phyloP scores from a whole-genome alignment of 2,113 vertebrate genomes.

The Epinephelus fuscoguttatus region DNA sequence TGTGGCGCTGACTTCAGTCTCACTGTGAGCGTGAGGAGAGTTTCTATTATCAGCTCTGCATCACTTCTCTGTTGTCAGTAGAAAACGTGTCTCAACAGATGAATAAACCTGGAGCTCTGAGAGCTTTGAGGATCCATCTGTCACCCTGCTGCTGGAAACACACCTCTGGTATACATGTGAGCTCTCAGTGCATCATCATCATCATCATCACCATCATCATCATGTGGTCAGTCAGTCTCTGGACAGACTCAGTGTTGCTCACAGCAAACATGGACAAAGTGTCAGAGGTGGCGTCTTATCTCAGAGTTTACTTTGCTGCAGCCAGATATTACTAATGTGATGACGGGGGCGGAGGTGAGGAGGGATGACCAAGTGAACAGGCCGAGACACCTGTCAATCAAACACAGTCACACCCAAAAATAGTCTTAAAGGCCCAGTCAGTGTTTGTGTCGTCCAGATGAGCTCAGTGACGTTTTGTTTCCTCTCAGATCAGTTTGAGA shows the following conservation, averaged over 20 bases:
- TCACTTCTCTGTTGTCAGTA: constrained; percentile 11
- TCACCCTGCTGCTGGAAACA: constrained; percentile 30
- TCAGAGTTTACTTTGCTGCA: background rate
- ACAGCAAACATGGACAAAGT: background rate
- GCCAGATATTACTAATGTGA: background rate
- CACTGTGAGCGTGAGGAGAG: background rate
- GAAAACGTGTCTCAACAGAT: background rate
- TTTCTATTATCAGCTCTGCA: constrained; percentile 10
- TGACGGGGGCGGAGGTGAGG: background rate
- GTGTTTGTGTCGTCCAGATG: background rate
- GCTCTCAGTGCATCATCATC: background rate
- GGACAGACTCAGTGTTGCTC: too few relatives aligned
- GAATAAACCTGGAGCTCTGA: constrained; percentile 7
- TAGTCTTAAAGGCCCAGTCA: background rate
- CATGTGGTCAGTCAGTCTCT: too few relatives aligned
- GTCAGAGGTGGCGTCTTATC: background rate
- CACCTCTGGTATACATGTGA: background rate
- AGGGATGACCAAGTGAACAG: background rate
- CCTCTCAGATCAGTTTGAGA: background rate
- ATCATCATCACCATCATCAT: too few relatives aligned
- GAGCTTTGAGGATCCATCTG: background rate
- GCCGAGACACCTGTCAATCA: constrained; percentile 9
- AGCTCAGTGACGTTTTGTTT: background rate
- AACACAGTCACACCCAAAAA: background rate
- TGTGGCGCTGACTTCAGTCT: constrained; percentile 2